A percentile compares a stretch with the other conserved stretches of the same genome.
Evolutionary conservation across 2,888 invertebrate species (phyloP).

Genomic region (Magallana nippona): DNA sequence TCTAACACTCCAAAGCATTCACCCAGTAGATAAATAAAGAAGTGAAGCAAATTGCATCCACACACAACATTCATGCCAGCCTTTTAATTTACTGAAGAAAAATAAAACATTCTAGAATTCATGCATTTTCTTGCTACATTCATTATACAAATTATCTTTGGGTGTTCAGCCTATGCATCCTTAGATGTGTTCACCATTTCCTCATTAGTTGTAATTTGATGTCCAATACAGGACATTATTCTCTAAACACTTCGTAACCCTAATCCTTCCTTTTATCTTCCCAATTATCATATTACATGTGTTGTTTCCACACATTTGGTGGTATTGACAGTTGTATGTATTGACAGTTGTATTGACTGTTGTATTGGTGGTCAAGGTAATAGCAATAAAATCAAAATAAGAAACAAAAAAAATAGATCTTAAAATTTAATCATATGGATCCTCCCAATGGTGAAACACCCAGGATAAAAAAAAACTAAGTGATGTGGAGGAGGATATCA

Average conservation of each 20-base stretch:
- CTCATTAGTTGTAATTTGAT: neutral
- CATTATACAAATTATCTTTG: neutral
- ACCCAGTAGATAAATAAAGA: slow-evolving; percentile 21
- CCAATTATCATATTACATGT: too few species aligned
- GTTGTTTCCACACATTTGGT: too few species aligned
- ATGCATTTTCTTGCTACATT: slow-evolving; percentile 6
- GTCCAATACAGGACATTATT: too few species aligned
- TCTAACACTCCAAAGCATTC: neutral
- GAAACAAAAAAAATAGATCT: neutral
- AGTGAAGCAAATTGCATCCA: slow-evolving; percentile 24
- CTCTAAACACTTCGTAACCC: too few species aligned
- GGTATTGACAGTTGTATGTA: too few species aligned
- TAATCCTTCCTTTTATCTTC: too few species aligned
- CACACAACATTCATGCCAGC: slow-evolving; percentile 28
- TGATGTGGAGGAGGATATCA: neutral
- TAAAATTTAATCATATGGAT: neutral
- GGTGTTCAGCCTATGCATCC: slow-evolving; percentile 4
- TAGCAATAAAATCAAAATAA: too few species aligned
- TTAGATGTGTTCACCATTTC: slow-evolving; percentile 19
- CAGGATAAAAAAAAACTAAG: too few species aligned
- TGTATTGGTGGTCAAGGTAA: too few species aligned
- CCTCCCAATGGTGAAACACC: slow-evolving; percentile 13
- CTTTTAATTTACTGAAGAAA: neutral
- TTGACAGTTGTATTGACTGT: too few species aligned
- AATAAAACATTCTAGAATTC: neutral